These are phyloP conservation scores for Pseudonaja textilis DNA, from an alignment of 2,113 vertebrate species.

Conservation along the genomic window DNA sequence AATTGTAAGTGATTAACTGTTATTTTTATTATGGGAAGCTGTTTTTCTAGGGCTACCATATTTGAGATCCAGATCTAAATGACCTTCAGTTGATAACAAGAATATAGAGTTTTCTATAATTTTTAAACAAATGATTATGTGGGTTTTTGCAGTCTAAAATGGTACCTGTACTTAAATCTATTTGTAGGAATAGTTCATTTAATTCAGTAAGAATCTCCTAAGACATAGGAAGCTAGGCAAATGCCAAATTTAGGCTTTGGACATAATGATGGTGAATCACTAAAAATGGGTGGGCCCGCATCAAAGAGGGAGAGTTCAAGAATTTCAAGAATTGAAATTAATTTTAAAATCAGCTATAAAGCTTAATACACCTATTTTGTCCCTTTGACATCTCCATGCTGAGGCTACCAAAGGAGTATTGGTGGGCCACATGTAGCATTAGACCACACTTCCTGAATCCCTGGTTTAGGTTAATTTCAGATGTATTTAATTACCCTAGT, in stretches of 20 bases:
- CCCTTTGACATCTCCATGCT: neutral
- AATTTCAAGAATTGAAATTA: neutral
- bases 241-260: neutral
- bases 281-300: neutral
- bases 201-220: neutral
- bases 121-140: neutral
- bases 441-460: neutral
- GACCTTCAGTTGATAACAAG: neutral
- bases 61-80: neutral
- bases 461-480: neutral
- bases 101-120: neutral
- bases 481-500: neutral
- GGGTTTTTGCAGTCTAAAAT: neutral
- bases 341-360: neutral
- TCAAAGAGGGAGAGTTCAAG: neutral
- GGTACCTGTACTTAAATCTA: neutral
- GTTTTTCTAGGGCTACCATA: neutral
- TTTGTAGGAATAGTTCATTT: neutral
- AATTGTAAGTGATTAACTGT: neutral
- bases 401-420: neutral
- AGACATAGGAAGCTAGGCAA: neutral
- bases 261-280: neutral
- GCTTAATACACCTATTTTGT: neutral
- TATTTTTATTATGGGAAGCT: neutral
- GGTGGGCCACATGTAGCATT: neutral